Evolutionary conservation across 2,113 vertebrate species (phyloP), one percentile per base, ranked within the genome.

Genomic region (Lutjanus erythropterus): DNA sequence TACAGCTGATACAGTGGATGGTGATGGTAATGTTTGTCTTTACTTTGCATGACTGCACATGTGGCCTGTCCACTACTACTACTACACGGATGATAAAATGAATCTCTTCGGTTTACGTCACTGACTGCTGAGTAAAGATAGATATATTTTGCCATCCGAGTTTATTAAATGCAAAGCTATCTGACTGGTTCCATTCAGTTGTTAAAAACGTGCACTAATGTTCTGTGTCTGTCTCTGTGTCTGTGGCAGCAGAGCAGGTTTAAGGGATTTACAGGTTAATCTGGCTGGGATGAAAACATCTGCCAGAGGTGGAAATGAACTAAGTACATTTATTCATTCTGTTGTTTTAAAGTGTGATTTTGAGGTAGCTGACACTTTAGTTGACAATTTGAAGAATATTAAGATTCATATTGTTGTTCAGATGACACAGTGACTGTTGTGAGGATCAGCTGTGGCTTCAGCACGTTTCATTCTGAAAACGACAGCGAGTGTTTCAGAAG

Each of bases 221-320:
- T 35, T 21, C 5, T 27, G 29, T 6, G 29, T 27, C 27, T 16
- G 47, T 56, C 47, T 53, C 5, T 27, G 29, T 6, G 29, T 27
- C 27, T 16, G 47, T 56, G 37, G n/a, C 44, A 61, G 67, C 49
- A 16, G 47, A 31, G 42, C 14, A 81, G 49, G 58, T 64, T 64
- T 33, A 75, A 7, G 55, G 55, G 71, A 81, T 56, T 81, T 47
- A 62, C n/a, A n/a, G 6, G 16, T 46, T 55, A 62, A 69, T 75
- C 55, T 75, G 65, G 69, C 11, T 25, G 19, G 2, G 69, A 72
- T 59, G 35, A 44, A 71, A 73, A 65, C 53, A 74, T 74, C 62
- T 59, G 53, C 21, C 61, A 37, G 78, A 74, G 31, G 56, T 70
- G 31, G 47, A 82, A 75, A 65, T 76, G 1, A 42, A 75, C 23